These are phyloP conservation scores for Emydoidea blandingii DNA, from an alignment of 2,797 vertebrate species.

Conservation along the genomic window DNA sequence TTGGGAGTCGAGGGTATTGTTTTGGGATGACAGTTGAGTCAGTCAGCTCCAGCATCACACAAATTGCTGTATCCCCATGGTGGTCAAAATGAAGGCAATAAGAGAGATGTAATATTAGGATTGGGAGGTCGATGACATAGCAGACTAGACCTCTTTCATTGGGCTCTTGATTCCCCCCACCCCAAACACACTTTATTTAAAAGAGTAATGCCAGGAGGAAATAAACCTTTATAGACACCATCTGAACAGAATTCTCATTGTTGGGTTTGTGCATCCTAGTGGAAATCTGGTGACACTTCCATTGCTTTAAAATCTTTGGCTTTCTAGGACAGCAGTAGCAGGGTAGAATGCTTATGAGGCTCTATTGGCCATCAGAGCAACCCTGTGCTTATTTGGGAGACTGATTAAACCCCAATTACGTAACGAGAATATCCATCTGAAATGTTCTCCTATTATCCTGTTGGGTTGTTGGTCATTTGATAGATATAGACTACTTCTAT, in stretches of 20 bases:
- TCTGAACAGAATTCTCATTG: neutral
- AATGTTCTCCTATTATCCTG: constrained; percentile 30
- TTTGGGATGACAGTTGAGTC: neutral
- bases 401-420: constrained; percentile 11
- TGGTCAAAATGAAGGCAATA: neutral
- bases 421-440: constrained; percentile 43
- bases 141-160: neutral
- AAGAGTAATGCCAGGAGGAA: neutral
- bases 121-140: neutral
- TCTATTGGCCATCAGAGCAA: neutral
- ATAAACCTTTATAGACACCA: neutral
- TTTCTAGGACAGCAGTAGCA: neutral
- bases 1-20: neutral
- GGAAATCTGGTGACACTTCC: neutral
- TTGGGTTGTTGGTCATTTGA: constrained; percentile 29
- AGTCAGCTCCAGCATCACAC: neutral
- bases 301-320: neutral
- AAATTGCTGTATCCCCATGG: neutral
- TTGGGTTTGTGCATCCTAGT: neutral
- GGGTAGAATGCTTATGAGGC: neutral
- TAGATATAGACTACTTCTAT: constrained; percentile 54
- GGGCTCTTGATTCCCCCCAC: neutral
- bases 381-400: constrained; percentile 1
- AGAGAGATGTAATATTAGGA: neutral
- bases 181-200: neutral